Percentiles rank a stretch among this genome's conserved stretches.
Evolutionary conservation across 2,888 invertebrate genomes (phyloP).

Genomic region (Polylopha cassiicola): DNA sequence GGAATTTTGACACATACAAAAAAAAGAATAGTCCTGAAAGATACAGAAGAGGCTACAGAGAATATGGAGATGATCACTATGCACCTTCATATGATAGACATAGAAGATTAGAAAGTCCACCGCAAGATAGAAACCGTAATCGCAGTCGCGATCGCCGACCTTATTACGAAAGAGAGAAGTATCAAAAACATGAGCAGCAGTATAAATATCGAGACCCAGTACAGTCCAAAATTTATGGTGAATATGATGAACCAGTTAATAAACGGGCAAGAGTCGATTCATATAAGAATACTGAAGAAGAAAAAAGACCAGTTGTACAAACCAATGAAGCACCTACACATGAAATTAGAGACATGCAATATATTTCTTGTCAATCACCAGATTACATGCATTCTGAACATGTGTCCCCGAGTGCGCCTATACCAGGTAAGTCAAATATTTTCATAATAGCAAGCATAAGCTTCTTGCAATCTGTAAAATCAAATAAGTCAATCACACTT

Average conservation of each 20-base stretch:
- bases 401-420: conserved; percentile 5
- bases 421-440: not conserved
- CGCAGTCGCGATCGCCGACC: conserved; percentile 34
- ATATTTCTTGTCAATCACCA: conserved; percentile 55
- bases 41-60: conserved; percentile 29
- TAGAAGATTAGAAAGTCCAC: conserved; percentile 43
- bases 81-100: conserved; percentile 35
- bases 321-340: conserved; percentile 23
- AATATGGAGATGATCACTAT: conserved; percentile 33
- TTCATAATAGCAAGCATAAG: no score
- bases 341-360: conserved; percentile 27
- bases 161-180: conserved; percentile 29
- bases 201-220: conserved; percentile 31
- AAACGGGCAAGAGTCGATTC: conserved; percentile 45
- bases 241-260: conserved; percentile 40
- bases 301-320: conserved; percentile 26
- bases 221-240: conserved; percentile 37
- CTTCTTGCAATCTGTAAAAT: no score
- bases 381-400: conserved; percentile 38
- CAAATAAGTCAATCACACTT: no score
- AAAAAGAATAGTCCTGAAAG: conserved; percentile 41
- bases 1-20: conserved; percentile 35
- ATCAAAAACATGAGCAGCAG: conserved; percentile 32
- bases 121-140: conserved; percentile 34
- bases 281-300: conserved; percentile 26